Conservation (phyloP, 2,888 invertebrate genomes). For the Leucozona laternaria region DNA sequence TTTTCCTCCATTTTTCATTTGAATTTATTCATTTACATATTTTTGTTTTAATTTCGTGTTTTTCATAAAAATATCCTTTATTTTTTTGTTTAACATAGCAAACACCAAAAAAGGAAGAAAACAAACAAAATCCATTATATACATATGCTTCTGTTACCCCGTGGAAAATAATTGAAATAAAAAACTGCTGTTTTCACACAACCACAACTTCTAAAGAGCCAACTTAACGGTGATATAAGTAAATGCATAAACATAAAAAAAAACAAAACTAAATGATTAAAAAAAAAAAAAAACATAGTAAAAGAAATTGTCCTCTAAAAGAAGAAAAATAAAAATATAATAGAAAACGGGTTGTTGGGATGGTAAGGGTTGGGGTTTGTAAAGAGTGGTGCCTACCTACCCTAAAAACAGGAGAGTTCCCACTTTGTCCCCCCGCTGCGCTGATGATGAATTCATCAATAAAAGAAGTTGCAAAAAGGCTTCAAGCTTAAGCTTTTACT, state of each 20-base stretch:
- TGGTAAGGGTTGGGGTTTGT: neutral
- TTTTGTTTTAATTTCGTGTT: conserved; percentile 26
- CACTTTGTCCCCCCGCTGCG: conserved; percentile 26
- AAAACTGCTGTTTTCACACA: neutral
- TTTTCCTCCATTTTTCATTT: neutral
- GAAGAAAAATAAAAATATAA: conserved; percentile 9
- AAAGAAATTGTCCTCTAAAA: neutral
- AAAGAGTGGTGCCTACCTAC: conserved; percentile 15
- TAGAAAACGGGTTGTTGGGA: neutral
- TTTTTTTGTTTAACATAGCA: conserved; percentile 1
- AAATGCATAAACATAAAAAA: conserved; percentile 35
- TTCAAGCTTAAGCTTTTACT: conserved; percentile 48
- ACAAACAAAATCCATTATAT: conserved; percentile 60
- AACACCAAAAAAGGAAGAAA: conserved; percentile 23
- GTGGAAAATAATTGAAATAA: conserved; percentile 33
- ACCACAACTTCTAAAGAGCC: conserved; percentile 4
- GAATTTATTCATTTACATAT: neutral
- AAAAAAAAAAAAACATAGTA: conserved; percentile 1
- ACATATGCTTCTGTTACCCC: conserved; percentile 65
- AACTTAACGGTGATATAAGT: conserved; percentile 44
- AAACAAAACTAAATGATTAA: conserved; percentile 31
- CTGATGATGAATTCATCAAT: conserved; percentile 48
- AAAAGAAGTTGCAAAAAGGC: conserved; percentile 31
- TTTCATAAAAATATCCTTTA: conserved; percentile 3
- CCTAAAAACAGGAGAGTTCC: conserved; percentile 15